Evolutionary conservation across 2,888 invertebrate species (phyloP), one percentile per base, ranked within the genome.

Genomic region (Hypomecis punctinalis): DNA sequence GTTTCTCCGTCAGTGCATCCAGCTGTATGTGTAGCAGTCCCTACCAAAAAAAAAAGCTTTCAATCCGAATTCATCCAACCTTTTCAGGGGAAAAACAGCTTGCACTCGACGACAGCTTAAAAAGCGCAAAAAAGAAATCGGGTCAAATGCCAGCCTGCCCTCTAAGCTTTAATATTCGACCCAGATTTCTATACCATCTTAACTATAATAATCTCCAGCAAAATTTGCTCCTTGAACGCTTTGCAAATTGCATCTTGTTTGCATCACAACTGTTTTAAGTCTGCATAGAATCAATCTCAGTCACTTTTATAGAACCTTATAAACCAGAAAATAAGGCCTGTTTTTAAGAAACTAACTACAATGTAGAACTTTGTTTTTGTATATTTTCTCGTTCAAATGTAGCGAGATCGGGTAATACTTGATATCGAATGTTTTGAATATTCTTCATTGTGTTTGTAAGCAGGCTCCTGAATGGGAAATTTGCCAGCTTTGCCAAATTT

Each of bases 201-300:
- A n/a, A 11, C n/a, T 36, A 36, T 36, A 48, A 36, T 13, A 67
- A 67, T 62, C 60, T 66, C 39, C 13, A 43, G 35, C 10, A 46
- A 61, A 57, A 61, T 71, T 65, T 59, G 45, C 61, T 67, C 56
- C 67, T 67, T 68, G 59, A 70, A 67, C 65, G 66, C 68, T 69
- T 68, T 63, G 67, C 58, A 68, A 70, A 74, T 71, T 72, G 72
- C 70, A 68, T 64, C 68, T 66, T 69, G 63, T 67, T 69, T 68
- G 67, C 72, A 66, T 67, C 59, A 45, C 63, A 55, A 63, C 65
- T 66, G 60, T 63, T 57, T 67, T 58, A 62, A 69, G 63, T 67
- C 65, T 11, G 60, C 23, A 36, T 7, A 58, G 43, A 39, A 56
- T 8, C 61, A 52, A 36, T 39, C 8, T 45, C 10, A 46, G 40